Percentiles rank a stretch among this genome's conserved stretches.
Evolutionary conservation across 2,797 vertebrate species (phyloP).

Genomic region (Chrysocyon brachyurus): DNA sequence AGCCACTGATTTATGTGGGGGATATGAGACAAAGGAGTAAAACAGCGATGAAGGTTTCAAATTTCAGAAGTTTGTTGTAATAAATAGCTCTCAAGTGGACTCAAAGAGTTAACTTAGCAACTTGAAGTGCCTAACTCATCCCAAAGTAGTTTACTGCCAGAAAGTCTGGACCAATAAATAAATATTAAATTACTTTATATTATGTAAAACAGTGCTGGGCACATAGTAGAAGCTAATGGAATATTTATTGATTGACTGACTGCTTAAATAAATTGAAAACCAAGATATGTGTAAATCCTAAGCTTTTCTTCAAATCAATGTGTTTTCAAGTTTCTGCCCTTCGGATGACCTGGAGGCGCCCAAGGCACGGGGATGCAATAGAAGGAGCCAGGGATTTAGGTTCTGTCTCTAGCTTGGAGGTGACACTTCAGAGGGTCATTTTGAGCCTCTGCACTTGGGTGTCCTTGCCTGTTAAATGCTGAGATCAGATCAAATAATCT

Average conservation of each 20-base stretch:
- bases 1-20: constrained; percentile 47
- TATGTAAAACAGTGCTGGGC: constrained; percentile 55
- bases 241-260: constrained; percentile 64
- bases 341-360: not conserved
- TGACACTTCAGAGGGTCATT: constrained; percentile 23
- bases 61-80: not conserved
- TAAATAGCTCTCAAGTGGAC: not conserved
- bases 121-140: not conserved
- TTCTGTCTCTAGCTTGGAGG: not conserved
- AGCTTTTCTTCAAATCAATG: constrained; percentile 28
- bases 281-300: constrained; percentile 49
- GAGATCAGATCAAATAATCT: not conserved
- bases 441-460: not conserved
- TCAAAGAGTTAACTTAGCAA: constrained; percentile 17
- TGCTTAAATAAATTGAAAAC: constrained; percentile 65
- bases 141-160: constrained; percentile 51
- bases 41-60: not conserved
- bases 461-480: not conserved
- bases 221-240: constrained; percentile 56
- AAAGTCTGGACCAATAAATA: constrained; percentile 65
- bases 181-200: constrained; percentile 75
- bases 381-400: not conserved
- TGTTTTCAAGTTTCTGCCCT: not conserved
- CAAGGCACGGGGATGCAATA: not conserved
- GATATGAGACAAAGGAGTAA: constrained; percentile 24